These are phyloP conservation scores for Palaemon carinicauda DNA, from an alignment of 1,140 invertebrate genomes.

Conservation along the genomic window DNA sequence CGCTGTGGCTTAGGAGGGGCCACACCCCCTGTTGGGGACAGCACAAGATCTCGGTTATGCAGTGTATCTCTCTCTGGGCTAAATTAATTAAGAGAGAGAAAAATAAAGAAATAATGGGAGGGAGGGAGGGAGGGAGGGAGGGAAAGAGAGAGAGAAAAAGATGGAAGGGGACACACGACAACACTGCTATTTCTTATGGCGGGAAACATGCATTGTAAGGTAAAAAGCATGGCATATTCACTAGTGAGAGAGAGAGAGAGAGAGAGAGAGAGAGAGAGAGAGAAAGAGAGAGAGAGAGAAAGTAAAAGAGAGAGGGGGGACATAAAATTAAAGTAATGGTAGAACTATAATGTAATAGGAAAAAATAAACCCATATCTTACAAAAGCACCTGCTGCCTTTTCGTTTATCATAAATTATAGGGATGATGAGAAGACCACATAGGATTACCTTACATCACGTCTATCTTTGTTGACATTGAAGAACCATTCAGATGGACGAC, in stretches of 20 bases:
- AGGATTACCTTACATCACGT: no score
- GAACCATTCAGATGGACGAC: neutral
- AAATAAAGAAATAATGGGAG: no score
- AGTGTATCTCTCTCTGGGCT: no score
- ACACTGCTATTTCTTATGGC: no score
- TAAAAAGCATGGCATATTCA: no score
- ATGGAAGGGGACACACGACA: no score
- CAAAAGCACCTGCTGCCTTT: neutral
- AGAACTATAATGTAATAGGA: neutral
- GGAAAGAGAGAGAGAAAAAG: neutral
- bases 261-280: neutral
- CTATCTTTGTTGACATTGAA: no score
- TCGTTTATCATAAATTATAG: no score
- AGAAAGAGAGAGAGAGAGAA: neutral
- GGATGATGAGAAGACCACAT: no score
- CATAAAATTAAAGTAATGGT: no score
- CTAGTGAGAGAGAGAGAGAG: neutral
- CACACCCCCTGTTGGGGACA: slow-evolving; percentile 26
- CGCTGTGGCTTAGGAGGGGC: slow-evolving; percentile 40
- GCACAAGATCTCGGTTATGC: neutral
- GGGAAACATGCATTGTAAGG: no score
- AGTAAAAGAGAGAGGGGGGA: no score
- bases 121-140: neutral
- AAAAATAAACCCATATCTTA: neutral
- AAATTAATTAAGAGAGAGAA: neutral